Evolutionary conservation across 2,888 invertebrate species (phyloP).

Genomic region (Sphecodes monilicornis): DNA sequence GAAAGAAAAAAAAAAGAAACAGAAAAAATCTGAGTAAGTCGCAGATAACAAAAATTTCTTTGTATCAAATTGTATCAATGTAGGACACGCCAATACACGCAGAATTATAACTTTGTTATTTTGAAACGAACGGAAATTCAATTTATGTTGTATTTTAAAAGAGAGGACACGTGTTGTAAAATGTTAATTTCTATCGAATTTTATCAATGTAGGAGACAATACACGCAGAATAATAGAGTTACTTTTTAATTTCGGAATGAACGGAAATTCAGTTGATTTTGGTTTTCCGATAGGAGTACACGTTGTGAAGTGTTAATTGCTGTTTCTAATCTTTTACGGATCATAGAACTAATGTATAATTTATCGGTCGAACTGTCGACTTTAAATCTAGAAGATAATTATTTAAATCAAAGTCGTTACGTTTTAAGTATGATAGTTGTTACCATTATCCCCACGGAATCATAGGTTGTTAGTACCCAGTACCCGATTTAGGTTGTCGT

Average conservation of each 20-base stretch:
- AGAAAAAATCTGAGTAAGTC: neutral
- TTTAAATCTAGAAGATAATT: constrained; percentile 10
- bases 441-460: neutral
- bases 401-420: constrained; percentile 9
- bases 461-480: constrained; percentile 6
- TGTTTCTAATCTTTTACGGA: neutral
- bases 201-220: constrained; percentile 9
- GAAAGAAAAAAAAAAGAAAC: neutral
- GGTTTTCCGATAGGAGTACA: neutral
- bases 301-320: neutral
- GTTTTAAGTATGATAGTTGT: neutral
- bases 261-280: neutral
- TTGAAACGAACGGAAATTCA: neutral
- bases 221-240: constrained; percentile 20
- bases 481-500: constrained; percentile 4
- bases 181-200: constrained; percentile 1
- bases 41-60: constrained; percentile 1
- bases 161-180: neutral
- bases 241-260: constrained; percentile 10
- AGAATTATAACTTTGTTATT: constrained; percentile 28
- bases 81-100: constrained; percentile 14
- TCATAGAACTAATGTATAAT: neutral
- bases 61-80: constrained; percentile 20
- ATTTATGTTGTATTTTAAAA: neutral
- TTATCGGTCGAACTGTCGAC: neutral